Evolutionary conservation across 2,113 vertebrate genomes (phyloP).

Genomic region (Lampris megalopsis): DNA sequence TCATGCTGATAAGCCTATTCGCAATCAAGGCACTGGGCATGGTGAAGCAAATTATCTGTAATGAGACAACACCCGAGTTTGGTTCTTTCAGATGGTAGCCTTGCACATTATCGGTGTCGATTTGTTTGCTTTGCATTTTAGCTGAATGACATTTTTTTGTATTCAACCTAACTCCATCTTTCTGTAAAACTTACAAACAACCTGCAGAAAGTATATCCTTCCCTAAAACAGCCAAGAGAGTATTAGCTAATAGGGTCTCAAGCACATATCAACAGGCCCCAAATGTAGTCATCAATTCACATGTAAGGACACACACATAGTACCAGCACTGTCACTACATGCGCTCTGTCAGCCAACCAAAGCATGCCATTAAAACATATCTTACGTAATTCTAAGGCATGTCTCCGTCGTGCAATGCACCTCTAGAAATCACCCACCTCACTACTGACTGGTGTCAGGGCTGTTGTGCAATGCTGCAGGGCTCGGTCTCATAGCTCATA

Average conservation of each 20-base stretch:
- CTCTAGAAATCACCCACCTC: background rate
- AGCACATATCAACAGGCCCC: no score
- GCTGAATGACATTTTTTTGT: background rate
- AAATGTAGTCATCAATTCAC: background rate
- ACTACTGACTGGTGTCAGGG: background rate
- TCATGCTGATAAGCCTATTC: slow-evolving; percentile 35
- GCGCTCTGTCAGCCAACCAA: slow-evolving; percentile 7
- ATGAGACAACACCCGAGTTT: slow-evolving; percentile 5
- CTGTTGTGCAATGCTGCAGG: slow-evolving; percentile 26
- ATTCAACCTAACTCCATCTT: background rate
- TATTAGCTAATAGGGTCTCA: no score
- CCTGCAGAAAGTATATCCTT: no score
- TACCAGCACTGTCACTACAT: background rate
- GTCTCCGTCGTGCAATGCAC: slow-evolving; percentile 5
- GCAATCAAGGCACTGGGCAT: slow-evolving; percentile 22
- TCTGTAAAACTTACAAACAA: no score
- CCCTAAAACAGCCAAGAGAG: no score
- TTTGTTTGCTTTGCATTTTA: background rate
- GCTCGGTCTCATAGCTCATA: slow-evolving; percentile 11
- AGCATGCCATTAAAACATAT: slow-evolving; percentile 28
- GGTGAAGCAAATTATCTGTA: slow-evolving; percentile 43
- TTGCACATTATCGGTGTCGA: background rate
- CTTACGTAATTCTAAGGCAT: slow-evolving; percentile 55
- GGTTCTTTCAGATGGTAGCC: background rate
- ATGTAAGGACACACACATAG: background rate